phyloP scores from a whole-genome alignment of 1,140 invertebrate genomes.

The Drosophila watanabei region DNA sequence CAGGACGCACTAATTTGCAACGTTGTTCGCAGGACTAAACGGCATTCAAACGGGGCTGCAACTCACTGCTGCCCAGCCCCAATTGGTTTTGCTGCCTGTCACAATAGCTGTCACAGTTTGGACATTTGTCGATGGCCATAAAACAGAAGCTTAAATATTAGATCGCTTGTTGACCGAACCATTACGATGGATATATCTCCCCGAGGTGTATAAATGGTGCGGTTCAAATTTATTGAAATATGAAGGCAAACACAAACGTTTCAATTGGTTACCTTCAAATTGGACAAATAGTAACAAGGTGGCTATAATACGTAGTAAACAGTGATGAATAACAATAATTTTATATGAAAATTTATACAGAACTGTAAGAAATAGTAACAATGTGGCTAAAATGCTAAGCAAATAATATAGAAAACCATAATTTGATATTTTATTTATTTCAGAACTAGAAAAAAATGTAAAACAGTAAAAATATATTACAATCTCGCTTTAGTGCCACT shows the following conservation, averaged over 20 bases:
- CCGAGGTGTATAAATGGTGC: constrained; percentile 1
- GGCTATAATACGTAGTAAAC: background rate
- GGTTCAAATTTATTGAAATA: constrained; percentile 19
- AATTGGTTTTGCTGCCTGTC: constrained; percentile 34
- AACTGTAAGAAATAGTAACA: background rate
- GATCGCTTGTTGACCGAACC: constrained; percentile 22
- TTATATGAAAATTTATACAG: background rate
- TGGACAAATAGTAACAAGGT: background rate
- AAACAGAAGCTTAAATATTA: constrained; percentile 53
- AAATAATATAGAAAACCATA: too few relatives aligned
- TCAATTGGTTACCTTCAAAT: constrained; percentile 6
- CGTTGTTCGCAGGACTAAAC: constrained; percentile 7
- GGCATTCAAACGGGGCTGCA: constrained; percentile 22
- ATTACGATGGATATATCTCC: background rate
- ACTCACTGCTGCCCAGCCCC: constrained; percentile 2
- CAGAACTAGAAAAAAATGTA: too few relatives aligned
- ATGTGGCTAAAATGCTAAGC: too few relatives aligned
- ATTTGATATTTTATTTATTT: too few relatives aligned
- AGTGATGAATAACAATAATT: background rate
- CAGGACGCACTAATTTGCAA: constrained; percentile 47
- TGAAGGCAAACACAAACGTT: background rate
- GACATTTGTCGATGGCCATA: constrained; percentile 49
- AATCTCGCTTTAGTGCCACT: background rate
- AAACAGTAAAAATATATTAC: too few relatives aligned
- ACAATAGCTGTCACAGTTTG: constrained; percentile 52